Conservation (phyloP, 2,888 invertebrate genomes). For the Harpalus rubripes region DNA sequence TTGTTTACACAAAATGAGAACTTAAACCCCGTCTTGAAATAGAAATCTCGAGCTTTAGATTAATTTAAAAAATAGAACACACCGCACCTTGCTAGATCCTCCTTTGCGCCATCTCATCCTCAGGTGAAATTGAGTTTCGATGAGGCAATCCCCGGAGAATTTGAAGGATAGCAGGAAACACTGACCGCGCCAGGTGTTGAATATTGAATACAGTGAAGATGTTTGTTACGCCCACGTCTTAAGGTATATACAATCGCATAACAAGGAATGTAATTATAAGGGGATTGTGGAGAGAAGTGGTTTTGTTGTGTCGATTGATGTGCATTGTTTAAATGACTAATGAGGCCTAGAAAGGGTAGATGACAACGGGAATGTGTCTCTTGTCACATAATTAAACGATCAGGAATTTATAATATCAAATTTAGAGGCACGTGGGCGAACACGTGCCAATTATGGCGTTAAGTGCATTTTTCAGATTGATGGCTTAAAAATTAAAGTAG, state of each 20-base stretch:
- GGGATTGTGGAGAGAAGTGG: constrained; percentile 20
- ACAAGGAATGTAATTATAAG: constrained; percentile 41
- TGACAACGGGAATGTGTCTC: not conserved
- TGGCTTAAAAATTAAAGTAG: no score
- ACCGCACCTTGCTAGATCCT: not conserved
- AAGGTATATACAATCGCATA: constrained; percentile 6
- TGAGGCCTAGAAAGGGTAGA: not conserved
- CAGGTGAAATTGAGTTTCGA: constrained; percentile 41
- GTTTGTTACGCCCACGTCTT: not conserved
- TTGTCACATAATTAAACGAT: not conserved
- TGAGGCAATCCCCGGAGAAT: not conserved
- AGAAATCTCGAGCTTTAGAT: constrained; percentile 37
- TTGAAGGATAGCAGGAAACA: constrained; percentile 20
- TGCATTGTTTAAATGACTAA: constrained; percentile 16
- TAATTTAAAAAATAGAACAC: constrained; percentile 37
- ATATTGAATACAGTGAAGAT: constrained; percentile 41
- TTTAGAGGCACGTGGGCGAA: no score
- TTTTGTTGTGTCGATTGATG: constrained; percentile 35
- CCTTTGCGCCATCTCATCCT: not conserved
- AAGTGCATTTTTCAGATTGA: no score
- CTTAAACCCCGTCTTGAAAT: constrained; percentile 16
- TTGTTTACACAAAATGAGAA: constrained; percentile 35
- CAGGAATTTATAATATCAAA: not conserved
- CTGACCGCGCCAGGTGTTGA: constrained; percentile 11
- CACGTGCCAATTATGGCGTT: no score